Base-by-base conservation (phyloP, 1,140 invertebrate genomes). In the Armadillidium nasatum region DNA sequence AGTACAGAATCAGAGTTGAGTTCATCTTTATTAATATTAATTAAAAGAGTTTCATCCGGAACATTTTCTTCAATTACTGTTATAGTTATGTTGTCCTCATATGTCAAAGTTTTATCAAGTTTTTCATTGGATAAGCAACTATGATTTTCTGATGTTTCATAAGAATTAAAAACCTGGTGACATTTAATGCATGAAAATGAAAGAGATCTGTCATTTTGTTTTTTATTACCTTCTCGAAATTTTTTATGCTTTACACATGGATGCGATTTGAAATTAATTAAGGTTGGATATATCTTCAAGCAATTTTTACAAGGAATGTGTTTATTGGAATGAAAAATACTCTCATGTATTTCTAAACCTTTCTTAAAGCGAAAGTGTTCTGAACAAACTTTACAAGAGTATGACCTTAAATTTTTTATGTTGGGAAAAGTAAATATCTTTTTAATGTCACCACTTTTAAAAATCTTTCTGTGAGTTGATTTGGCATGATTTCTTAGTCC, bases 401-500 rank as follows among this genome's bases (percentile, higher is more conserved):
- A 60, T 60, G 19, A 60, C 19, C 50, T 60, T 15, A 15, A 60
- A 15, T 15, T 13, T 60, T 60, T 60, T 13, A 15, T 19, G 11
- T 60, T 13, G 19, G 50, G 7, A 7, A 19, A 4, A 15, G 1
- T 60, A 60, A 60, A 60, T 60, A 60, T 60, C 4, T 19, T 13
- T 15, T 60, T 15, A 60, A 60, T 13, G 11, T 60, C 50, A 13
- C 7, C 19, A 60, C 50, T 60, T 15, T 60, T 13, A 68, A 78
- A 70, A 11, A 44, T 15, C 67, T 73, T 78, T 19, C 75, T 76
- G 74, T 78, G 77, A 23, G 73, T 72, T 3, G 60, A n/a, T n/a
- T 69, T 72, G 73, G 73, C 72, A 70, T 75, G 76, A 19, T 77
- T 73, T 15, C 70, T 50, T 7, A 78, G 71, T 10, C 76, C 75